Conservation (phyloP, 2,797 vertebrate genomes). For the Lacerta agilis region DNA sequence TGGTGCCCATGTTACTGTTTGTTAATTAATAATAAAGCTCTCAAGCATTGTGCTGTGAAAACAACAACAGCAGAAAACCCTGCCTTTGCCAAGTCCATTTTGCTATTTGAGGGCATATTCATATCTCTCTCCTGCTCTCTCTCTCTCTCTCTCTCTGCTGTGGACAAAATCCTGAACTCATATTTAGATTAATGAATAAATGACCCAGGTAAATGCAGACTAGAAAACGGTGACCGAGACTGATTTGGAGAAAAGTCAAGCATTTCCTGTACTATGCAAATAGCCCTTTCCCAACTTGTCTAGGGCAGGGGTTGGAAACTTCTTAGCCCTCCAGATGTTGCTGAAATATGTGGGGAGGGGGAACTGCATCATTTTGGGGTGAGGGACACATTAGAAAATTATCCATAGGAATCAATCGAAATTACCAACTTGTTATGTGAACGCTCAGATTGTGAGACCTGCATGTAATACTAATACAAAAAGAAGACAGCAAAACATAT, state of each 20-base stretch:
- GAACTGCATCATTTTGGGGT: too few species aligned
- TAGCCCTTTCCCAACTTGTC: background rate
- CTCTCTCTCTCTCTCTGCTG: background rate
- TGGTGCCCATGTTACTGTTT: conserved; percentile 65
- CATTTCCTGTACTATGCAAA: background rate
- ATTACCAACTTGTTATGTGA: too few species aligned
- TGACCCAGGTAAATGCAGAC: background rate
- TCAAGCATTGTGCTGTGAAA: conserved; percentile 54
- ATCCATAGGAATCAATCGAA: too few species aligned
- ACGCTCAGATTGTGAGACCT: too few species aligned
- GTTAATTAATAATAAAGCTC: conserved; percentile 75
- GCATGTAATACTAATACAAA: too few species aligned
- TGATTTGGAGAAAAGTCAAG: too few species aligned
- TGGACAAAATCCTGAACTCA: background rate
- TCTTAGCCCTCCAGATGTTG: too few species aligned
- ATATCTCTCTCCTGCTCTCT: too few species aligned
- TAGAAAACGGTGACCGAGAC: background rate
- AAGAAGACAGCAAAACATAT: too few species aligned
- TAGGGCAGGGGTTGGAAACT: background rate
- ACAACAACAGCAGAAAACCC: background rate
- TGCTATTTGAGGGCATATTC: background rate
- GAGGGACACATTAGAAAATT: too few species aligned
- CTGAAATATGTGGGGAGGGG: too few species aligned
- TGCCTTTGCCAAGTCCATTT: conserved; percentile 34
- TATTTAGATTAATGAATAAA: background rate